Evolutionary conservation across 2,888 invertebrate species (phyloP).

Genomic region (Taenaris catops): DNA sequence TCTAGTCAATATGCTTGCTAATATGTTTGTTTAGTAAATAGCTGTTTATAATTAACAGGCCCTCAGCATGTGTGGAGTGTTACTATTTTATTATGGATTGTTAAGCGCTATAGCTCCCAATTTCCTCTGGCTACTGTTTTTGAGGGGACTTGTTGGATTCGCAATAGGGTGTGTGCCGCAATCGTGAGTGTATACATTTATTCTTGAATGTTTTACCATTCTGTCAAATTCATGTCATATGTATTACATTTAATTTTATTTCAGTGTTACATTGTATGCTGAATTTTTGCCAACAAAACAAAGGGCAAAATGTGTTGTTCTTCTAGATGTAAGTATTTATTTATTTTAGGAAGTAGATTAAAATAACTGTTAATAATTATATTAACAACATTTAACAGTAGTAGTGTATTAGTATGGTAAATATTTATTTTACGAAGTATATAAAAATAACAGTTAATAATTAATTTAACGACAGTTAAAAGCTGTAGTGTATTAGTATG

Average conservation of each 20-base stretch:
- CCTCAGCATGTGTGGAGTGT: conserved; percentile 92
- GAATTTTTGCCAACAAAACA: conserved; percentile 97
- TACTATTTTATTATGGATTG: conserved; percentile 94
- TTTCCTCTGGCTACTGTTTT: conserved; percentile 92
- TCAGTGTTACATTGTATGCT: conserved; percentile 95
- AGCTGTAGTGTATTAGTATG: too few species aligned
- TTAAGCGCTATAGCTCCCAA: conserved; percentile 94
- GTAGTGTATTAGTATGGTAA: too few species aligned
- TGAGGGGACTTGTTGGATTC: conserved; percentile 96
- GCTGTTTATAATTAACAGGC: conserved; percentile 75
- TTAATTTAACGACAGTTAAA: too few species aligned
- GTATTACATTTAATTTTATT: too few species aligned
- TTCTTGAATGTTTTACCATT: too few species aligned
- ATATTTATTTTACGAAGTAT: too few species aligned
- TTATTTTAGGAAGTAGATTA: too few species aligned
- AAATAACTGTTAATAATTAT: too few species aligned
- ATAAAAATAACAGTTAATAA: too few species aligned
- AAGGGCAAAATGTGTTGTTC: conserved; percentile 95
- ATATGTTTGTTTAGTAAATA: neutral
- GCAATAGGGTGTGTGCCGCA: conserved; percentile 98
- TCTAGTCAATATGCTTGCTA: neutral
- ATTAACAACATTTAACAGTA: too few species aligned
- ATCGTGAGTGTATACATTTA: conserved; percentile 86
- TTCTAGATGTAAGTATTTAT: conserved; percentile 94
- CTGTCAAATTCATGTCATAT: too few species aligned